Evolutionary conservation across 2,113 vertebrate species (phyloP), one percentile per base, ranked within the genome.

Genomic region (Rana temporaria): DNA sequence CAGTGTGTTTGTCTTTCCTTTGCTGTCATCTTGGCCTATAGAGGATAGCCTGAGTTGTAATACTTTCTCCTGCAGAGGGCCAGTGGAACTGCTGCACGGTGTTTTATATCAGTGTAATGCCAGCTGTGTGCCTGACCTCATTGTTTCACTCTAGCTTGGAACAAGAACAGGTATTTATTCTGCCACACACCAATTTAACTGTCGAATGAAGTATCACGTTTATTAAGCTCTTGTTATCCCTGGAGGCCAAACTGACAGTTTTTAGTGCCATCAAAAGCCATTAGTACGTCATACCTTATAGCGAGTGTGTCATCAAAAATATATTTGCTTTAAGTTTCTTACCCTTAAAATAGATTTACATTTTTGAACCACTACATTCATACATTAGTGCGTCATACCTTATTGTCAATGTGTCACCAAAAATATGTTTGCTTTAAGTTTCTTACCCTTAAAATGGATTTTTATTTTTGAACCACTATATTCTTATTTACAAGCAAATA

Each of bases 341-440:
- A 30, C 3, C 26, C 26, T 30, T 30, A 30, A 30, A 30, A 30
- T 30, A 2, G 3, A 30, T 30, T 30, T 30, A 2, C 26, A 30
- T 2, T 30, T 2, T 30, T 30, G 26, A 30, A 30, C 26, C 26
- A 30, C 26, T 30, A 30, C 26, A 30, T 30, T n/a, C n/a, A n/a
- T n/a, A n/a, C 57, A 75, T 75, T 75, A 75, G 57, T 60, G 62
- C 20, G 34, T 75, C 72, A 62, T 38, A 17, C 42, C 32, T 62
- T 75, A 62, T 60, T 62, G 56, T 75, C n/a, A 60, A 22, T 32
- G 56, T 75, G 72, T 75, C 72, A 75, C 56, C n/a, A 57, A 34
- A 38, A 75, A 57, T 20, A 32, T 62, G 62, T 75, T 75, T 75
- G 32, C 42, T 75, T 15, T 62, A 42, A 32, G 15, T 62, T 30